Evolutionary conservation across 1,140 invertebrate species (phyloP).

Genomic region (Temnothorax curvispinosus): DNA sequence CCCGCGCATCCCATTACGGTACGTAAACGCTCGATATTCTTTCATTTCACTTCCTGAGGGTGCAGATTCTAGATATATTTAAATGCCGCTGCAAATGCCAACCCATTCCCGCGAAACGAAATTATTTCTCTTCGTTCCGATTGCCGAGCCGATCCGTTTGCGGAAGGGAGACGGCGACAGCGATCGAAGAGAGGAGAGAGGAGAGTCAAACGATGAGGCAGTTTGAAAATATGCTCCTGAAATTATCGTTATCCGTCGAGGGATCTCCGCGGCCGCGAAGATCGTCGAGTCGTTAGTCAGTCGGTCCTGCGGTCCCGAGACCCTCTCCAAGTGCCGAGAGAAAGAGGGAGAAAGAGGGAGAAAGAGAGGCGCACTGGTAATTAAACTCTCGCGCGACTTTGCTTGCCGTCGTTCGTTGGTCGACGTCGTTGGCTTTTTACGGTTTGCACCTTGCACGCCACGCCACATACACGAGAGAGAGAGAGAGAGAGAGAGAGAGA

Average conservation of each 20-base stretch:
- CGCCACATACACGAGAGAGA: not conserved
- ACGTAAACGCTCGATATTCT: conserved; percentile 42
- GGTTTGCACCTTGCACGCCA: conserved; percentile 49
- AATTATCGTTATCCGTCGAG: conserved; percentile 69
- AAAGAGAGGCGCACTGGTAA: conserved; percentile 54
- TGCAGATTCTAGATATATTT: conserved; percentile 40
- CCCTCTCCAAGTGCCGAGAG: conserved; percentile 39
- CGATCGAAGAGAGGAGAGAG: conserved; percentile 59
- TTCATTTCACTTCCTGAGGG: conserved; percentile 45
- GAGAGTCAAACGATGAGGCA: conserved; percentile 65
- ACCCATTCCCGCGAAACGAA: conserved; percentile 33
- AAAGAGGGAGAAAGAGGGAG: conserved; percentile 38
- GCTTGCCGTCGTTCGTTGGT: conserved; percentile 55
- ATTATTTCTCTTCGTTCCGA: conserved; percentile 42
- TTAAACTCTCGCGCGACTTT: conserved; percentile 71
- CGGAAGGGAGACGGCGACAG: conserved; percentile 43
- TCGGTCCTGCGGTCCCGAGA: conserved; percentile 48
- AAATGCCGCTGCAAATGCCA: conserved; percentile 32
- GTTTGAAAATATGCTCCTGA: conserved; percentile 62
- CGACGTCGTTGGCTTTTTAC: conserved; percentile 64
- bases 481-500: not conserved
- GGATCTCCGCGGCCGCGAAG: conserved; percentile 60
- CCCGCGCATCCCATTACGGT: conserved; percentile 29
- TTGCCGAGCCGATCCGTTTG: conserved; percentile 47
- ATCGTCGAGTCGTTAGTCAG: conserved; percentile 67